These are phyloP conservation scores for Acrossocheilus fasciatus DNA, from an alignment of 2,797 vertebrate species.

Conservation along the genomic window DNA sequence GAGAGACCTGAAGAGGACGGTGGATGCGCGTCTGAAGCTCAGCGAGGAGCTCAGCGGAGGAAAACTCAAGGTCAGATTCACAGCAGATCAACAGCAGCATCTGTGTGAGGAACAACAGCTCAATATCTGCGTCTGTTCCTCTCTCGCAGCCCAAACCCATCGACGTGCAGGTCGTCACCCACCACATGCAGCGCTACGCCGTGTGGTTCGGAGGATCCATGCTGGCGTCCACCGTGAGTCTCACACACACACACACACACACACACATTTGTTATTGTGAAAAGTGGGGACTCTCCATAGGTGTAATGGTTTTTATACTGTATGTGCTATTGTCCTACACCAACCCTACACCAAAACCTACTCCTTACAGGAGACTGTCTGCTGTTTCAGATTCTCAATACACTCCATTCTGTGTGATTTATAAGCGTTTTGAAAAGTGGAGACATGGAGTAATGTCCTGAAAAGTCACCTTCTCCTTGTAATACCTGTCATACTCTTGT, in stretches of 20 bases:
- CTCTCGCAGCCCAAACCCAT: slow-evolving; percentile 92
- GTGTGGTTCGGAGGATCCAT: slow-evolving; percentile 99
- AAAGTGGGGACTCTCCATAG: too few species aligned
- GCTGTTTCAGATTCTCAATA: too few species aligned
- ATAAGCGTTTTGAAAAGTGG: too few species aligned
- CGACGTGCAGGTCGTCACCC: slow-evolving; percentile 96
- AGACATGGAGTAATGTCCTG: too few species aligned
- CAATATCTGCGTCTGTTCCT: slow-evolving; percentile 11
- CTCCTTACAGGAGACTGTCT: too few species aligned
- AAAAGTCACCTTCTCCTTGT: too few species aligned
- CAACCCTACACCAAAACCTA: too few species aligned
- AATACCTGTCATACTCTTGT: too few species aligned
- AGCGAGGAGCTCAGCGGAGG: slow-evolving; percentile 98
- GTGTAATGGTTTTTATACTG: too few species aligned
- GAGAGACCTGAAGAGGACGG: slow-evolving; percentile 95
- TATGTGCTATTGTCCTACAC: too few species aligned
- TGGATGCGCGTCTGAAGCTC: slow-evolving; percentile 94
- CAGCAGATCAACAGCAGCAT: not conserved
- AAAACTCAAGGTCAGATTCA: slow-evolving; percentile 88
- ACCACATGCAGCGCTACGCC: slow-evolving; percentile 98
- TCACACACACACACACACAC: not conserved
- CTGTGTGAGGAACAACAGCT: not conserved
- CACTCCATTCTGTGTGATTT: too few species aligned
- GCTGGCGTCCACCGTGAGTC: slow-evolving; percentile 95
- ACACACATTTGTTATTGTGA: too few species aligned